A percentile compares a stretch with the other conserved stretches of the same genome.
These are phyloP conservation scores for Melanophora roralis DNA, from an alignment of 2,888 invertebrate species.

Conservation along the genomic window DNA sequence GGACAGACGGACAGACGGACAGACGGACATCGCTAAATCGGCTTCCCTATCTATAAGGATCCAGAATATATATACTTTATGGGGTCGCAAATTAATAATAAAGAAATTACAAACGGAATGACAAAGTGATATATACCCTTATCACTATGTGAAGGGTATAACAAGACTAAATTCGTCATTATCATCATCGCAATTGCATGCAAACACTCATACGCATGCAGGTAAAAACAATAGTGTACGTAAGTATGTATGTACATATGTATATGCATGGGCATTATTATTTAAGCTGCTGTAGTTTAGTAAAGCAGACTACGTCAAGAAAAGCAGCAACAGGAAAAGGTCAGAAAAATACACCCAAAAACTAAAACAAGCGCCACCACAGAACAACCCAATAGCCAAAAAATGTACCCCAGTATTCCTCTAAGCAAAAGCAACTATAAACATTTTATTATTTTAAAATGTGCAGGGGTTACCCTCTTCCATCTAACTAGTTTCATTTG, in stretches of 20 bases:
- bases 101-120: too few relatives aligned
- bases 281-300: conserved; percentile 5
- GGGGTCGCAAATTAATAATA: too few relatives aligned
- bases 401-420: conserved; percentile 6
- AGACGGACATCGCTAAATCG: too few relatives aligned
- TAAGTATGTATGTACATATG: not conserved
- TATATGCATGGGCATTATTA: not conserved
- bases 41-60: too few relatives aligned
- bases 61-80: too few relatives aligned
- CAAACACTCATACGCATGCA: not conserved
- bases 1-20: too few relatives aligned
- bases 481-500: not conserved
- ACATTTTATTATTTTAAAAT: conserved; percentile 1
- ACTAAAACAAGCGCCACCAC: conserved; percentile 41
- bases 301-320: conserved; percentile 20
- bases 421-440: not conserved
- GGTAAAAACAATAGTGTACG: not conserved
- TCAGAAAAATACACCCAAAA: conserved; percentile 22
- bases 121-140: too few relatives aligned
- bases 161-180: too few relatives aligned
- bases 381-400: conserved; percentile 14
- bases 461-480: too few relatives aligned
- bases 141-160: too few relatives aligned
- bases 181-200: conserved; percentile 7
- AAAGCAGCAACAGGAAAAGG: not conserved